Conservation (phyloP, 2,888 invertebrate species). For the Orthonevra nobilis region DNA sequence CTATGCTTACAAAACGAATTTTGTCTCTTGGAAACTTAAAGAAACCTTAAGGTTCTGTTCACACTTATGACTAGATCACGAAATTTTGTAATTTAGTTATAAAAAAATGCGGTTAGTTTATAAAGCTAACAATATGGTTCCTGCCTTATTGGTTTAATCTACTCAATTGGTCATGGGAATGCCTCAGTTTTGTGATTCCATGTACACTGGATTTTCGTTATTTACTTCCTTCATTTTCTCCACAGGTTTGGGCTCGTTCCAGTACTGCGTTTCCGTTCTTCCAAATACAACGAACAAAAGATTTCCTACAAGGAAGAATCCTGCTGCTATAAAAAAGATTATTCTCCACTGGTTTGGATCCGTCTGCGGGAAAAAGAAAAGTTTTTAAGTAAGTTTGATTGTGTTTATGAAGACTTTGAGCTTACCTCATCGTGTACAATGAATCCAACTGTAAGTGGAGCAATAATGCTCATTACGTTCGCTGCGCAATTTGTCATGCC, state of each 20-base stretch:
- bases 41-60: conserved; percentile 20
- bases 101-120: not conserved
- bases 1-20: not conserved
- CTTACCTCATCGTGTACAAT: conserved; percentile 86
- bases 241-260: conserved; percentile 83
- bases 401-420: not conserved
- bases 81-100: conserved; percentile 51
- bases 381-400: conserved; percentile 33
- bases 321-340: conserved; percentile 88
- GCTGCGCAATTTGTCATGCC: conserved; percentile 90
- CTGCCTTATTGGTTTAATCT: not conserved
- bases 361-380: no score
- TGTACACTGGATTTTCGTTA: conserved; percentile 28
- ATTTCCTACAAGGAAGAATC: conserved; percentile 86
- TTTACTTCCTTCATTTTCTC: conserved; percentile 43
- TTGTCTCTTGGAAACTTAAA: conserved; percentile 1
- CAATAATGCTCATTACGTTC: conserved; percentile 89
- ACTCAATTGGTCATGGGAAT: not conserved
- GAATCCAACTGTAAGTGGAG: conserved; percentile 87
- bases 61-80: conserved; percentile 69
- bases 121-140: conserved; percentile 20
- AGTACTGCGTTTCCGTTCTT: conserved; percentile 84
- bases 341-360: conserved; percentile 86
- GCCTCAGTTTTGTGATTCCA: conserved; percentile 56
- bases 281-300: conserved; percentile 86